Evolutionary conservation across 2,113 vertebrate genomes (phyloP).

Genomic region (Callocephalon fimbriatum): DNA sequence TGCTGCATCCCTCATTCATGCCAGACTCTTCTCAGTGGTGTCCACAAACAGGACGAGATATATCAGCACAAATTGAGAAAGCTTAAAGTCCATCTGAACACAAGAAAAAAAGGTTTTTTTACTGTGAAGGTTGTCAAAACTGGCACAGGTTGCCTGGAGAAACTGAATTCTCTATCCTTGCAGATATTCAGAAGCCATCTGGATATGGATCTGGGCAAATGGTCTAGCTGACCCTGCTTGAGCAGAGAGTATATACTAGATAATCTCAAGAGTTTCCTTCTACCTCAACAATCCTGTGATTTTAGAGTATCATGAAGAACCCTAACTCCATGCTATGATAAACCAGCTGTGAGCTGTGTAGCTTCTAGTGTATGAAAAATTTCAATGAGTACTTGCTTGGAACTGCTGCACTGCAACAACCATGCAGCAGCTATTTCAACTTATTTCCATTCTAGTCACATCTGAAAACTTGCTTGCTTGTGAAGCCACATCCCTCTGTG

Average conservation of each 20-base stretch:
- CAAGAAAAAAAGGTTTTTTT: not conserved
- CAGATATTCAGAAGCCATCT: not conserved
- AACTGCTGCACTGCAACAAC: not conserved
- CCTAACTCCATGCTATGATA: not conserved
- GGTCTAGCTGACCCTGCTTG: not conserved
- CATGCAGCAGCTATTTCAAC: not conserved
- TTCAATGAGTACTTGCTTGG: not conserved
- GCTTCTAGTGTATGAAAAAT: not conserved
- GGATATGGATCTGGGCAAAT: not conserved
- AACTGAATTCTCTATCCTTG: not conserved
- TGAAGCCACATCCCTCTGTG: not conserved
- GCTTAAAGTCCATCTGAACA: not conserved
- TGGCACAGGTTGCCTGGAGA: not conserved
- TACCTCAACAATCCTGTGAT: not conserved
- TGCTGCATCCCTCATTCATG: not conserved
- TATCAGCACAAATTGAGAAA: not conserved
- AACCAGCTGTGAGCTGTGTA: not conserved
- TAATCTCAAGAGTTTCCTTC: not conserved
- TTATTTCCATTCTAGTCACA: not conserved
- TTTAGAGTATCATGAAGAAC: not conserved
- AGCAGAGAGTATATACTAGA: accelerated
- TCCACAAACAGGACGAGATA: not conserved
- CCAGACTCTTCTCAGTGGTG: not conserved
- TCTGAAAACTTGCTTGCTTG: not conserved
- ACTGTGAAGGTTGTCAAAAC: not conserved